phyloP scores from a whole-genome alignment of 2,888 invertebrate species.

The Ectropis crepuscularia region DNA sequence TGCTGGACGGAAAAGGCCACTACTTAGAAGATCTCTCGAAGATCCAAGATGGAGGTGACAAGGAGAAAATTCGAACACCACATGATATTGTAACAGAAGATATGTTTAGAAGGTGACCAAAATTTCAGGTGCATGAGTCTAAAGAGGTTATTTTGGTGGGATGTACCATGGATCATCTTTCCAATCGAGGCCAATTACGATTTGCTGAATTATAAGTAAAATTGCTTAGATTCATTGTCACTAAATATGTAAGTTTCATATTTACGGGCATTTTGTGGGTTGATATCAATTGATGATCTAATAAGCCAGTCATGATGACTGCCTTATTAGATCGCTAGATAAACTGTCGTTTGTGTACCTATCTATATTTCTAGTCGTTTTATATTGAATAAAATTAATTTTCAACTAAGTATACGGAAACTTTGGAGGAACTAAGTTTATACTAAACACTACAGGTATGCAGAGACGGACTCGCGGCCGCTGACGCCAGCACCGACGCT shows the following conservation, averaged over 20 bases:
- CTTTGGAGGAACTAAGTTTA: background rate
- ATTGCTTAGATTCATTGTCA: too few species aligned
- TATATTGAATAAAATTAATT: too few species aligned
- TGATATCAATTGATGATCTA: too few species aligned
- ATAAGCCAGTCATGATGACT: too few species aligned
- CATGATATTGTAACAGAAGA: slow-evolving; percentile 90
- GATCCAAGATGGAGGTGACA: slow-evolving; percentile 67
- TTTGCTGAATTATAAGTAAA: too few species aligned
- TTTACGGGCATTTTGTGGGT: too few species aligned
- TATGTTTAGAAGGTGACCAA: slow-evolving; percentile 85
- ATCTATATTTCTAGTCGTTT: too few species aligned
- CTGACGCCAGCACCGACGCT: slow-evolving; percentile 92
- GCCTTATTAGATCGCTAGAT: background rate
- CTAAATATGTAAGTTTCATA: too few species aligned
- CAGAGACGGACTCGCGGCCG: slow-evolving; percentile 93
- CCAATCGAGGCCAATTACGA: too few species aligned
- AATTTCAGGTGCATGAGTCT: background rate
- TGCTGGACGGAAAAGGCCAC: slow-evolving; percentile 68
- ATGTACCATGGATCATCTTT: too few species aligned
- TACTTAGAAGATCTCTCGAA: slow-evolving; percentile 69
- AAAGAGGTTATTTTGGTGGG: background rate
- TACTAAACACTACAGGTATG: slow-evolving; percentile 82
- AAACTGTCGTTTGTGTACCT: background rate
- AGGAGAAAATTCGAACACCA: slow-evolving; percentile 72
- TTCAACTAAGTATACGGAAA: too few species aligned